Base-by-base conservation (phyloP, 2,113 vertebrate species). In the Paralichthys olivaceus region DNA sequence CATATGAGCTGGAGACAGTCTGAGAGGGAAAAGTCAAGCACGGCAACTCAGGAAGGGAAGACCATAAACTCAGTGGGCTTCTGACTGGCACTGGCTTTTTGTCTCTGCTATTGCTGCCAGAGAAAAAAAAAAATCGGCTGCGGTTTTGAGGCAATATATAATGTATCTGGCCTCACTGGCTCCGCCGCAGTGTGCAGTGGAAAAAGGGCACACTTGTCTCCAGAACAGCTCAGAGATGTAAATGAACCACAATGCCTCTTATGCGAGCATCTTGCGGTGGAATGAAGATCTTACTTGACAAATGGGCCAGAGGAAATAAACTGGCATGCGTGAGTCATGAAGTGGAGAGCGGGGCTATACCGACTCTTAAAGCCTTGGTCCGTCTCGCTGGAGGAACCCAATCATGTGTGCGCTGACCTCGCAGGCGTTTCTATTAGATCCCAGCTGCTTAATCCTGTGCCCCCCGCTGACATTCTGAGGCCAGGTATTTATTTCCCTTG, bases 281-380 rank as follows among this genome's bases (percentile, higher is more conserved):
- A 78, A 86, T 86, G 75, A 91, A 83, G 87, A 86, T 89, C 77
- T 90, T 53, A 63, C 83, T 75, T 93, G 92, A 93, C 83, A 72
- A 92, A 93, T 89, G 84, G 67, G 72, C 77, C 72, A 28, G 62
- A 79, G 76, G 84, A 87, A 89, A 78, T 72, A 79, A 80, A 84
- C 62, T 55, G 84, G 78, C 80, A 66, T 83, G 25, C 89, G 84
- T 90, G 85, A 90, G 77, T 81, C 84, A 84, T 83, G 56, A 67
- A 83, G 78, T 65, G 65, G 56, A 65, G 58, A 69, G 63, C 15
- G 4, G 72, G 59, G 71, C 37, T 40, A 74, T 74, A 77, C 62
- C 5, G 72, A 32, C 66, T 80, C 49, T 61, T 76, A 19, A 19
- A 49, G 45, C 19, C 45, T 49, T 7, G 4, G 19, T 19, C 19